Evolutionary conservation across 2,113 vertebrate species (phyloP), one percentile per base, ranked within the genome.

Genomic region (Lates calcarifer): DNA sequence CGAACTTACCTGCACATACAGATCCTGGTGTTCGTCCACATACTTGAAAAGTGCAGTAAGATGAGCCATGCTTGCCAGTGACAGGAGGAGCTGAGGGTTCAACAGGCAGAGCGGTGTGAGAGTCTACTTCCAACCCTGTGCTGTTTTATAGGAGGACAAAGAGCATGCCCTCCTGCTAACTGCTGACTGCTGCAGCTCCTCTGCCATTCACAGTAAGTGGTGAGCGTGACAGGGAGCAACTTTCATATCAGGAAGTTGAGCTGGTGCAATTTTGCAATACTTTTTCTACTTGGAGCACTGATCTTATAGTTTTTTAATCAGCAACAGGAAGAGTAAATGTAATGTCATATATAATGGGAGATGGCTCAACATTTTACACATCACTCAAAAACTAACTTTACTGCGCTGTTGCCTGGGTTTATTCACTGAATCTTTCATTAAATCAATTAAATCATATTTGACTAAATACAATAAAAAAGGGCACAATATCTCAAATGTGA

Each of bases 11-110:
- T 98, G 37, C 73, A 99, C 62, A 28, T 98, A 99, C 13, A 96
- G 85, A 1, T 99, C 97, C 92, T 99, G 97, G 73, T 99, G 94
- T 11, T 96, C 93, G 10, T 99, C 97, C 53, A 99, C 93, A 33
- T 99, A 96, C 79, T 97, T 94, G 82, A 99, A 99, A 45, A 99
- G 91, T 0, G 86, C 18, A 2, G 90, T 56, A 55, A 99, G 96
- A 77, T 82, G 83, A 28, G 96, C 90, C 98, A 99, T 99, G 22
- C 91, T 94, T 73, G 51, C 61, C 35, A 4, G 62, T 0, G 4
- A 66, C 62, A 62, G 74, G 53, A 70, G 58, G 47, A 87, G 63
- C 87, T 91, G 81, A 78, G 20, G 89, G 68, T 87, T 81, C 0
- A 37, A 85, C 18, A 82, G 60, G 72, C 45, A 85, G 77, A 89